Evolutionary conservation across 2,888 invertebrate species (phyloP), one percentile per base, ranked within the genome.

Genomic region (Hofmannophila pseudospretella): DNA sequence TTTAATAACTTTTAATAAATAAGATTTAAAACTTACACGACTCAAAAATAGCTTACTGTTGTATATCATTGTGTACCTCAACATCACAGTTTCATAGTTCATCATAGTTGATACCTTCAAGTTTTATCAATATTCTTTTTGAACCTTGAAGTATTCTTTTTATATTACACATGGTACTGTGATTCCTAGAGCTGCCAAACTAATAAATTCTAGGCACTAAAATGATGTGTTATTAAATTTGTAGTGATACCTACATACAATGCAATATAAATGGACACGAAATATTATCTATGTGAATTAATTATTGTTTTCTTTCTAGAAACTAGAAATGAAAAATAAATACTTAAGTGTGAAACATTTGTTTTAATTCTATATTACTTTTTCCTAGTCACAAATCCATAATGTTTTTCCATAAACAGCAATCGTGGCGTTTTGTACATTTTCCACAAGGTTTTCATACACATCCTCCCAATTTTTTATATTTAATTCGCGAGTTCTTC

Each of bases 341-440:
- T 10, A 16, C 30, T 10, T 29, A 36, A 29, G 13, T 32, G 36
- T 32, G n/a, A n/a, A 23, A 28, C 7, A 29, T 14, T 26, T 5
- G n/a, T 28, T 22, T 39, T 22, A 34, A 38, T 39, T 14, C 16
- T 3, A 30, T 20, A n/a, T n/a, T 11, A 54, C 53, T 51, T 44
- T n/a, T n/a, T n/a, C n/a, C 23, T 23, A 50, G 35, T 51, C 46
- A 30, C 34, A 36, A 34, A 69, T 45, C 45, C 53, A 64, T 23
- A 91, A 63, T 44, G 67, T 81, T 48, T 85, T 88, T 10, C 89
- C 89, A 78, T 89, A 92, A 41, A 88, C 80, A 53, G 76, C 82
- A 48, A 90, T 58, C 92, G 94, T 93, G 53, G 90, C 88, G 61
- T 88, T 84, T 77, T 94, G 94, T 20, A 93, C 88, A 50, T 88